Percentiles rank a stretch among this genome's conserved stretches.
Conservation (phyloP, 2,888 invertebrate species). For the Drosophila merina region DNA sequence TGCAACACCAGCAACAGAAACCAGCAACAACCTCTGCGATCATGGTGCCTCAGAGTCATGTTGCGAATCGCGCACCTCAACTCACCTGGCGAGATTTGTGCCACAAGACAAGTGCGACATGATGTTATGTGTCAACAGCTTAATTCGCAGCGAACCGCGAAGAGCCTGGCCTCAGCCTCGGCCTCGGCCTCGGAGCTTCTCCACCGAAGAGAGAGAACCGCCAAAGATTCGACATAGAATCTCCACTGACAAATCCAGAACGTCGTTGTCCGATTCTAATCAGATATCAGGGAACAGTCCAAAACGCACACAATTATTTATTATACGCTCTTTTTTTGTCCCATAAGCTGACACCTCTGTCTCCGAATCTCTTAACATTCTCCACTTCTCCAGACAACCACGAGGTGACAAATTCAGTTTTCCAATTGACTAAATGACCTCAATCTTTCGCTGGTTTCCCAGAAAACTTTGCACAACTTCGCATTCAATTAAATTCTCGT, state of each 20-base stretch:
- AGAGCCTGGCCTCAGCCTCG: constrained; percentile 14
- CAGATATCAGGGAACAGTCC: constrained; percentile 11
- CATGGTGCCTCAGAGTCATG: constrained; percentile 49
- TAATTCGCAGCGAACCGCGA: constrained; percentile 80
- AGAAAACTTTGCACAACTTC: neutral
- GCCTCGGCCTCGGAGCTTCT: constrained; percentile 3
- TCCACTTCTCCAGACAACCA: neutral
- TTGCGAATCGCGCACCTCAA: constrained; percentile 67
- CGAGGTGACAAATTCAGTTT: neutral
- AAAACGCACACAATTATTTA: constrained; percentile 43
- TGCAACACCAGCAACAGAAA: constrained; percentile 29
- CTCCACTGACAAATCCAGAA: constrained; percentile 4
- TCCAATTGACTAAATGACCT: neutral
- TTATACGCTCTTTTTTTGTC: constrained; percentile 7
- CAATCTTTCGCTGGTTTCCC: neutral
- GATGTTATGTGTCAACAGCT: constrained; percentile 84
- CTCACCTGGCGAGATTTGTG: constrained; percentile 80
- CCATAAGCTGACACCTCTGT: constrained; percentile 13
- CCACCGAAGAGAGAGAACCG: neutral
- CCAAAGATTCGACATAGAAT: constrained; percentile 1
- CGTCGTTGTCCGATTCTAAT: constrained; percentile 39
- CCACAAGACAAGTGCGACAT: constrained; percentile 82
- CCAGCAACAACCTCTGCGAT: constrained; percentile 5
- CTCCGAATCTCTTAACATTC: neutral
- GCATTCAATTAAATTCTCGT: too few species aligned